Evolutionary conservation across 2,888 invertebrate genomes (phyloP), one percentile per base, ranked within the genome.

Genomic region (Mechanitis messenoides): DNA sequence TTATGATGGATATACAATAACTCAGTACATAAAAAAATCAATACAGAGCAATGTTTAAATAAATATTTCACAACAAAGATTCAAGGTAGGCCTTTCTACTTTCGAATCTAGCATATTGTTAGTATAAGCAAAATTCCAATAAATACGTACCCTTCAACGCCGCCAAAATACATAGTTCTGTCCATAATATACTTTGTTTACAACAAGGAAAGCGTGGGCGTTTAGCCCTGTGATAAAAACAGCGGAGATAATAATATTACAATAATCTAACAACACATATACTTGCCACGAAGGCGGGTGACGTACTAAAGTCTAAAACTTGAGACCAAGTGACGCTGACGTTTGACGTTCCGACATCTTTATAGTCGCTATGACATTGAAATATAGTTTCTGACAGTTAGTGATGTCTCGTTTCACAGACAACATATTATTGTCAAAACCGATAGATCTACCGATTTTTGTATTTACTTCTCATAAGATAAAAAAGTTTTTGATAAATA

Each of bases 31-130:
- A 28, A 50, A 31, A n/a, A 20, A 5, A 35, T 35, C 3, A 35
- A 35, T 50, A 50, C 50, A 50, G 7, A 50, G 3, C 9, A 50
- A 50, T 50, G 50, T 31, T 50, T 31, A 31, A 50, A 50, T 50
- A 7, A 59, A 53, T 45, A 45, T 58, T 58, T 59, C 60, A 55
- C 45, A 81, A 85, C 73, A 81, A 78, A 74, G 74, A 76, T 77
- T 77, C 87, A 88, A 88, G 86, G 87, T 75, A 68, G 81, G 68
- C 80, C 83, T 84, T 87, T 86, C 83, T 77, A 86, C 87, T 87
- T 83, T 87, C 83, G 67, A 70, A 65, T 69, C 28, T 50, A 50
- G 50, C 31, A 59, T 53, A 57, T 63, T 62, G 59, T 66, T 66
- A 71, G 68, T 64, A 64, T 65, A 66, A 61, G 55, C 60, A 62